Conservation (phyloP, 2,113 vertebrate species). For the Oreochromis aureus region DNA sequence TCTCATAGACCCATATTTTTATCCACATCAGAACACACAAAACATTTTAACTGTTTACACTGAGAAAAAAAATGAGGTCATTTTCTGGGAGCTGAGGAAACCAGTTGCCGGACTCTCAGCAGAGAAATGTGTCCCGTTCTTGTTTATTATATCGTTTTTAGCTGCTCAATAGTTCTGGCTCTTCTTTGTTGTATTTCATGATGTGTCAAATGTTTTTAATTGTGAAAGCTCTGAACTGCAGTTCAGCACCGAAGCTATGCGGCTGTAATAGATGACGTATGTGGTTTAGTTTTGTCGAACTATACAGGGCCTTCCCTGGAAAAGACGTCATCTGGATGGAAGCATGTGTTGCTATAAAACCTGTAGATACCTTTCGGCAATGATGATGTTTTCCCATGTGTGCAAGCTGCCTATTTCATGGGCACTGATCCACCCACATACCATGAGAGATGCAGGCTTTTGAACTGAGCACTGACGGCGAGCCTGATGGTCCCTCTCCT, state of each 20-base stretch:
- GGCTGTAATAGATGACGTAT: background rate
- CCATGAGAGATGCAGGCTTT: background rate
- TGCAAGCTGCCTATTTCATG: background rate
- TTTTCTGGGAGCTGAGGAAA: background rate
- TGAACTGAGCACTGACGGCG: background rate
- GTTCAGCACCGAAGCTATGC: background rate
- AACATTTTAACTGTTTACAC: background rate
- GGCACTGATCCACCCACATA: background rate
- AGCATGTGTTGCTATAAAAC: background rate
- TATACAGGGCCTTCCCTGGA: background rate
- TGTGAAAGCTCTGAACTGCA: background rate
- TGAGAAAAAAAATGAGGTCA: rapidly evolving
- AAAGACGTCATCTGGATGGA: background rate
- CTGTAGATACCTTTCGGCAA: background rate
- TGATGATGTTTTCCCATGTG: background rate
- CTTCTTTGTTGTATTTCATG: background rate
- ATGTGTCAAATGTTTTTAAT: background rate
- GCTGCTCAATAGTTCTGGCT: background rate
- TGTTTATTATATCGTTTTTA: background rate
- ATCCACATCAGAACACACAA: background rate
- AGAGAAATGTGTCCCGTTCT: background rate
- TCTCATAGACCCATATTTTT: background rate
- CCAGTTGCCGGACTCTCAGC: background rate
- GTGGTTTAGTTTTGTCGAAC: background rate
- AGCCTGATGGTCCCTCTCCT: background rate